Base-by-base conservation (phyloP, 2,888 invertebrate species). In the Amorpha juglandis region DNA sequence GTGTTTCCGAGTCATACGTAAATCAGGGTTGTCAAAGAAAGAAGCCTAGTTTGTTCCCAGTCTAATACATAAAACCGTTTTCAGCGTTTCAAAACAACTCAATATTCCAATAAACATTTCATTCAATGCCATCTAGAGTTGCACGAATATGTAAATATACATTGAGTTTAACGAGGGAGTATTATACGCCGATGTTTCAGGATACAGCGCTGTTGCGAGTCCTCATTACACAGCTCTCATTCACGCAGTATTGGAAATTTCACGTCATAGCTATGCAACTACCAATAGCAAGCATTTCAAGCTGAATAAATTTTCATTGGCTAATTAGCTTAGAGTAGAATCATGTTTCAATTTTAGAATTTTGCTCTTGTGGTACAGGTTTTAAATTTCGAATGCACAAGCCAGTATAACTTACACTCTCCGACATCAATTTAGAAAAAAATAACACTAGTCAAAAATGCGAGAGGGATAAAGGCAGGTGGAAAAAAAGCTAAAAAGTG, bases 221-320 rank as follows among this genome's bases (percentile, higher is more conserved):
- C 69, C 67, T 78, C 76, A 73, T 76, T 78, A 75, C 35, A 38
- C 51, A 45, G 51, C 27, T 52, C 72, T 65, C 68, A 58, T 70
- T 75, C 71, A 72, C 71, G 76, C 71, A 38, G 69, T 72, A 74
- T 74, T 78, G 78, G 73, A 73, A 75, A 77, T 78, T 78, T 77
- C 42, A 72, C 70, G 69, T 70, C 67, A 51, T 67, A 64, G 62
- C 16, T 19, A 19, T 58, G 58, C n/a, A n/a, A n/a, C n/a, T n/a
- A n/a, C 45, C 45, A 45, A 58, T 58, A 58, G 16, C 58, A 58
- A 16, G 58, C 42, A 58, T 50, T 16, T 21, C 67, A 52, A 58
- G 53, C 45, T 64, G 52, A 66, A 68, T 51, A 62, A 62, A 50
- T 50, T 38, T 67, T 45, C 52, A 62, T 63, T 68, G 53, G 66